phyloP scores from a whole-genome alignment of 2,113 vertebrate genomes.

The Rutilus rutilus region DNA sequence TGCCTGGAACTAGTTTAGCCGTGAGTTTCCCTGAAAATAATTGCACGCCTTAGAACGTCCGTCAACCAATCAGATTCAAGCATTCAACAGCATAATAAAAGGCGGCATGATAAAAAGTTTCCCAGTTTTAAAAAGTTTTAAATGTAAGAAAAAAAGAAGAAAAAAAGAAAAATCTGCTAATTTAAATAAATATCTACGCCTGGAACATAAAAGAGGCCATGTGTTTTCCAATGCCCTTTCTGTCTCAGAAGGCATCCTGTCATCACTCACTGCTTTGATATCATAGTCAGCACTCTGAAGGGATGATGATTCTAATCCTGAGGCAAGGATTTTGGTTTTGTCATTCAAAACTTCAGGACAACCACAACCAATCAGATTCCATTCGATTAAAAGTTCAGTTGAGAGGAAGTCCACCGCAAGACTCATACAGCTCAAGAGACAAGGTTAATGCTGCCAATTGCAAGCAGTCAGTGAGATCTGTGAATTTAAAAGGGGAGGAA shows the following conservation, averaged over 20 bases:
- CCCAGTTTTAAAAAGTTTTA: slow-evolving; percentile 11
- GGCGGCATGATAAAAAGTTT: not conserved
- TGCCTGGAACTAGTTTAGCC: no score
- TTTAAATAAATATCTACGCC: not conserved
- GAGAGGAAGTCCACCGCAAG: not conserved
- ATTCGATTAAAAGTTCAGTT: slow-evolving; percentile 9
- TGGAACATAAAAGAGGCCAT: slow-evolving; percentile 3
- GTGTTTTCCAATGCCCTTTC: slow-evolving; percentile 26
- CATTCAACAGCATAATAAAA: no score
- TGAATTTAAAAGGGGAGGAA: not conserved
- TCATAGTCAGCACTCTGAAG: slow-evolving; percentile 17
- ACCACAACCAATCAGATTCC: slow-evolving; percentile 26
- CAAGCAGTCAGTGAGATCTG: not conserved
- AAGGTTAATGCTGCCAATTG: slow-evolving; percentile 6
- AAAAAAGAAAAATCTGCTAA: not conserved
- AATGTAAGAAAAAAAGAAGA: not conserved
- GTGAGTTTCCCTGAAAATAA: no score
- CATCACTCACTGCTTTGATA: slow-evolving; percentile 28
- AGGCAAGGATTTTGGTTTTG: slow-evolving; percentile 9
- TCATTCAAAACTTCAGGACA: slow-evolving; percentile 18
- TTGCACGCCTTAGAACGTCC: no score
- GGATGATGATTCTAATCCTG: slow-evolving; percentile 31
- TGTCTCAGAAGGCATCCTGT: slow-evolving; percentile 13
- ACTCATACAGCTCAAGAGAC: not conserved
- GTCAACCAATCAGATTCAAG: no score